These are phyloP conservation scores for Hippocampus comes DNA, from an alignment of 2,113 vertebrate genomes.

Conservation along the genomic window DNA sequence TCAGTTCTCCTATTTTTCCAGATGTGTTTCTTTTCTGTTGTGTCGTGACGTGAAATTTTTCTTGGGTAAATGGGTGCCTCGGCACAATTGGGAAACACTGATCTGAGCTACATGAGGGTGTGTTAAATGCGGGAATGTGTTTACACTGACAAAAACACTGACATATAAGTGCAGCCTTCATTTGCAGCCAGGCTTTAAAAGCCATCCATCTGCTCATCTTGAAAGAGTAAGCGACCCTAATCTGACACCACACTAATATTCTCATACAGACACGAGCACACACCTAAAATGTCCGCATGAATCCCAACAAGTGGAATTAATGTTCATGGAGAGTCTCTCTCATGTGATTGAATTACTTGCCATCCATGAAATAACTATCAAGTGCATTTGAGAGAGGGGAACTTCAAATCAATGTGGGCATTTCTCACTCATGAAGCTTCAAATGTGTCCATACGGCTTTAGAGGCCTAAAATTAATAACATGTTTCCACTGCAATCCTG, in stretches of 20 bases:
- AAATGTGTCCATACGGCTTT: conserved; percentile 55
- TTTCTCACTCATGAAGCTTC: conserved; percentile 34
- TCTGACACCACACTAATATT: conserved; percentile 53
- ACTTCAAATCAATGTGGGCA: conserved; percentile 27
- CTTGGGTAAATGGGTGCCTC: background rate
- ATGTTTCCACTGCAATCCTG: conserved; percentile 63
- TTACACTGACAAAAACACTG: conserved; percentile 30
- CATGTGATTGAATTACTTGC: conserved; percentile 44
- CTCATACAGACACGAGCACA: conserved; percentile 9
- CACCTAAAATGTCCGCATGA: conserved; percentile 31
- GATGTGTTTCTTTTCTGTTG: background rate
- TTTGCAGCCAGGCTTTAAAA: conserved; percentile 38
- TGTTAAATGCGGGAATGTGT: background rate
- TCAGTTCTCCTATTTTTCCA: background rate
- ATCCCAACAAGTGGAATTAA: conserved; percentile 62
- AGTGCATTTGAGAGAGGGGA: conserved; percentile 8
- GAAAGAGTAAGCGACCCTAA: conserved; percentile 54
- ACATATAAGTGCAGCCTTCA: conserved; percentile 48
- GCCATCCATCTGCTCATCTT: conserved; percentile 58
- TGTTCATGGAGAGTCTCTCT: conserved; percentile 31
- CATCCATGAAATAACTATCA: conserved; percentile 35
- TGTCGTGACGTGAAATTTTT: background rate
- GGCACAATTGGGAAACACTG: background rate
- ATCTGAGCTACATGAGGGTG: background rate
- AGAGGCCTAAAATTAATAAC: conserved; percentile 62